Evolutionary conservation across 2,888 invertebrate species (phyloP), one percentile per base, ranked within the genome.

Genomic region (Hydriomena furcata): DNA sequence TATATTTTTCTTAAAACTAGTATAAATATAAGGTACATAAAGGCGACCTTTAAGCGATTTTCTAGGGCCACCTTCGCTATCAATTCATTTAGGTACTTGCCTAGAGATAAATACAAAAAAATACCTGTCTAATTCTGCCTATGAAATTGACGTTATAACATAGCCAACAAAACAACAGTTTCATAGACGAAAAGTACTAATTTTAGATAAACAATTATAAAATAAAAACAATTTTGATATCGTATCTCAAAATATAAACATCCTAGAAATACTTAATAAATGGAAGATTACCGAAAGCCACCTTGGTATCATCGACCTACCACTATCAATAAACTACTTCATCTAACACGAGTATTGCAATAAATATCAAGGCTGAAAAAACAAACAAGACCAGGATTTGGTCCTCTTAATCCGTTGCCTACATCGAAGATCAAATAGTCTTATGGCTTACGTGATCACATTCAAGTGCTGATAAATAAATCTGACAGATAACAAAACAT

Each of bases 1-100:
- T 66, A 61, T 61, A 63, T 71, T 71, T 71, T 63, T 68, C 69
- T 74, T 71, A 64, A 65, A 52, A 61, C 68, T 72, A 71, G 58
- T 73, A 66, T 63, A 66, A 66, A 53, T 57, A 55, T 41, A 66
- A 66, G 46, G 64, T 64, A 68, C 79, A 76, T 68, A 74, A 81
- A 80, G 81, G 82, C 82, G 79, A 75, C 75, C 61, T 66, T 77
- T 73, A 77, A 77, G 79, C 79, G 65, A 72, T 21, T 42, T 62
- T 70, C 67, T 71, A 74, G 65, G 68, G 68, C 68, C 70, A 67
- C 71, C 66, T 49, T 27, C 34, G 11, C 52, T 43, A 47, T 28
- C 4, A 23, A 32, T 23, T 31, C 23, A 25, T 13, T 37, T 13
- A 38, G 38, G 17, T 48, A 36, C 25, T 42, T 45, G 25, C 41